Evolutionary conservation across 2,888 invertebrate genomes (phyloP), one percentile per base, ranked within the genome.

Genomic region (Drosophila yooni): DNA sequence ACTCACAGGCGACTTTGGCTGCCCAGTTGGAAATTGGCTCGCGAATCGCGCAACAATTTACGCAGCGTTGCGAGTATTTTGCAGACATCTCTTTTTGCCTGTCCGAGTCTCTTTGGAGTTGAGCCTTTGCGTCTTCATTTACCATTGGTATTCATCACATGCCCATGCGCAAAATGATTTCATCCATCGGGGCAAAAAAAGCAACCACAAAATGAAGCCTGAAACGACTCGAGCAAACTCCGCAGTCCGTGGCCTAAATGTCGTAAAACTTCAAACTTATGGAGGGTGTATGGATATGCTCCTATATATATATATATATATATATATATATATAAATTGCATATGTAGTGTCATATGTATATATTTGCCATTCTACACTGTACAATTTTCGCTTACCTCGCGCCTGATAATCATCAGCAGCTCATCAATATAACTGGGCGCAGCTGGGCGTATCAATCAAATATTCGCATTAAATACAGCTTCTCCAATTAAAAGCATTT

Each of bases 101-200:
- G n/a, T 0, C 27, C 2, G 27, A 25, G 40, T 60, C 60, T 60
- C 56, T n/a, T 15, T 43, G 31, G 60, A 29, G 52, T 52, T 43
- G 15, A 15, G 15, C 63, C 29, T 15, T 10, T 13, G 27, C 11
- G 56, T 43, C 34, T 67, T 33, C 58, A 74, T 69, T 63, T 57
- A 53, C 76, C 59, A 57, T 79, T 81, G 74, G 77, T 58, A 79
- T 79, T 50, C 78, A 43, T 18, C 63, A 50, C 74, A 70, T 74
- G 81, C 64, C 53, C 77, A 79, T 73, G 81, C 77, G 80, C 73
- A 72, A 79, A 79, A 70, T 61, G 70, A 64, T 74, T 74, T 33
- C 74, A 74, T 60, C 74, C 43, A 38, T n/a, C 27, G 27, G 27
- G 36, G 15, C 40, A 27, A 31, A 21, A 58, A 54, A 70, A 50